Evolutionary conservation across 2,888 invertebrate genomes (phyloP), one percentile per base, ranked within the genome.

Genomic region (Leptinotarsa rubiginosa): DNA sequence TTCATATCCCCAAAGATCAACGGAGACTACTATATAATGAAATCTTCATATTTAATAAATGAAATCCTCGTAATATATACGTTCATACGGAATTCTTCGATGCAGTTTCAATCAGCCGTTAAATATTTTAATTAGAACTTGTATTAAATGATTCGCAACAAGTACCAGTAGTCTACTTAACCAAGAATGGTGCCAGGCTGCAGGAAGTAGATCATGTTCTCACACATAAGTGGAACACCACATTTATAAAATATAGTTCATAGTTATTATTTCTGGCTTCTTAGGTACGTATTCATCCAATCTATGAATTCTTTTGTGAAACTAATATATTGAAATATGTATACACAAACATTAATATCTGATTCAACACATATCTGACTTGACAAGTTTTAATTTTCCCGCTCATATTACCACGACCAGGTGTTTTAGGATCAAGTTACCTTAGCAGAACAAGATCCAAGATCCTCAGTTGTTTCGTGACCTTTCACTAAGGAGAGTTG

Each of bases 391-490:
- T 73, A 81, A 80, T 81, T 78, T 80, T 82, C 82, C 82, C 82
- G 82, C 81, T 80, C 77, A 66, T 56, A 67, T 79, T 76, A 79
- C 80, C 78, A 78, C 80, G 76, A 80, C 81, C 82, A 83, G 83
- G 81, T 83, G 83, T 82, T 82, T 81, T 83, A 81, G 83, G 83
- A 83, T 85, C 85, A 83, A 85, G 84, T 85, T 84, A 85, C 85
- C 83, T 84, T 83, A 81, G 82, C 83, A 84, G 84, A 85, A 85
- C 84, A 83, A 84, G 83, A 84, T 82, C 78, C 81, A 80, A 80
- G 81, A 83, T 83, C 79, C 80, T 85, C 85, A 85, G 85, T 85
- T 83, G 83, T 84, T 83, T 82, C 83, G 85, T 86, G 86, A 86
- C 86, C 86, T 86, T 85, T 85, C 82, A 78, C 78, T 77, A 71